Evolutionary conservation across 1,140 invertebrate species (phyloP), one percentile per base, ranked within the genome.

Genomic region (Homalodisca vitripennis): DNA sequence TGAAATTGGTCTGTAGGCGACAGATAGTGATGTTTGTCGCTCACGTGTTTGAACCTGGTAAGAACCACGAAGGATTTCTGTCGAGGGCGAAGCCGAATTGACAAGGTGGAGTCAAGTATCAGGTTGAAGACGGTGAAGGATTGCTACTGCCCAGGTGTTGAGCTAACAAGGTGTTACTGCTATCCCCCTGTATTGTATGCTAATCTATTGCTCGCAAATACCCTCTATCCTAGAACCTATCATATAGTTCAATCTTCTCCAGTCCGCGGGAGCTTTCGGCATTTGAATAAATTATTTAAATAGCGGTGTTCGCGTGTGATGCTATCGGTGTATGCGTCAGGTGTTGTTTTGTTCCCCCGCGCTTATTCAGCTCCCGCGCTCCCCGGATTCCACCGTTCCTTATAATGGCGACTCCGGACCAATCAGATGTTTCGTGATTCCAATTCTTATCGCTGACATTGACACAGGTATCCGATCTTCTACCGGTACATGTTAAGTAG

Each of bases 261-360:
- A 29, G 55, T 60, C 55, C 29, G 26, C 55, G 26, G 29, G 55
- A 29, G 55, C 26, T 60, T 60, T 60, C 29, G 55, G 55, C 55
- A 60, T 60, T 60, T 60, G 55, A 60, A 60, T 60, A 60, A 10
- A 29, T 60, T 60, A 60, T 60, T 60, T 60, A 60, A 60, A 60
- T 60, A 29, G 55, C 29, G 55, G 3, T n/a, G n/a, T 51, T 12
- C 48, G n/a, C 48, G 48, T 51, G 48, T 51, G 48, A 51, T 51
- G 48, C n/a, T 51, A 51, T 51, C 48, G 48, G 48, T 3, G 48
- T 22, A 51, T 51, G 48, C 48, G 22, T 51, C 48, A 51, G 48
- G 48, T 51, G 48, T 51, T 20, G 48, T 22, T 51, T 51, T 51
- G 48, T 51, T 51, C 3, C 48, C 3, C 48, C 48, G n/a, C n/a